phyloP scores from a whole-genome alignment of 2,888 invertebrate genomes.

The Stenodera caucasica region DNA sequence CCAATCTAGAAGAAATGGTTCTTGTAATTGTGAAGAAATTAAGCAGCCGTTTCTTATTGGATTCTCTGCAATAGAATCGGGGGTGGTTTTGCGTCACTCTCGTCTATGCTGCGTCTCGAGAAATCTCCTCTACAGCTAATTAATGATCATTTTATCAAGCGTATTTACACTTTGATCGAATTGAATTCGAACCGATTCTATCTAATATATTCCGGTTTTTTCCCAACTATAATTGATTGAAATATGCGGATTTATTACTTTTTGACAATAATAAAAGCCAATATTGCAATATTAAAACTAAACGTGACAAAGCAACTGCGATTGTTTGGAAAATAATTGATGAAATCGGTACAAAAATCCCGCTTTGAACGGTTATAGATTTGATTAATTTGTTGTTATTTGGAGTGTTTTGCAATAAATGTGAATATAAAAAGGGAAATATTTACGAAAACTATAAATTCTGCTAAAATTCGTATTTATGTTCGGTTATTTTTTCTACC shows the following conservation, averaged over 20 bases:
- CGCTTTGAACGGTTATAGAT: no score
- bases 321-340: neutral
- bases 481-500: neutral
- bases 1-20: neutral
- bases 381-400: constrained; percentile 5
- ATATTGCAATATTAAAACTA: neutral
- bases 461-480: no score
- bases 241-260: neutral
- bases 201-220: no score
- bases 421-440: neutral
- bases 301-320: neutral
- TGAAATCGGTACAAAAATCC: neutral
- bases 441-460: no score
- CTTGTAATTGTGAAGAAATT: constrained; percentile 2
- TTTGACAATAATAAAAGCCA: neutral
- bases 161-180: no score
- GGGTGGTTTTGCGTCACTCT: neutral
- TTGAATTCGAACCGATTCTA: no score
- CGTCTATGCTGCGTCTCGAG: neutral
- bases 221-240: neutral
- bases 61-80: constrained; percentile 5
- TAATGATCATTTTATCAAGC: constrained; percentile 1
- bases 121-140: constrained; percentile 1
- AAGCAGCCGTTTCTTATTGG: constrained; percentile 1
- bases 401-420: neutral